phyloP scores from a whole-genome alignment of 92 coral and sea anemone species.

The Porites evermanni region DNA sequence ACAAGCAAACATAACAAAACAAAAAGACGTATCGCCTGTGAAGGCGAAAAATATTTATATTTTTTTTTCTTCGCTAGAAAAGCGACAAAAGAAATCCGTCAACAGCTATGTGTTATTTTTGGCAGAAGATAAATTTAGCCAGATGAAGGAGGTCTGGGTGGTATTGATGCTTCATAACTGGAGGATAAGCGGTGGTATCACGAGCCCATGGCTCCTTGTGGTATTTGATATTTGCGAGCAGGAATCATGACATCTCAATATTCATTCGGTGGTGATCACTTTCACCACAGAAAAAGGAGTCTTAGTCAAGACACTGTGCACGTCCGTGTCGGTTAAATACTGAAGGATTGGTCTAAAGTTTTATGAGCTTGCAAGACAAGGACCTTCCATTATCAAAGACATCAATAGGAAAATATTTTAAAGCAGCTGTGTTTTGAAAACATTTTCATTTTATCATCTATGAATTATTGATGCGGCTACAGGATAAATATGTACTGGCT shows the following conservation, averaged over 20 bases:
- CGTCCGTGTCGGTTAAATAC: conserved; percentile 34
- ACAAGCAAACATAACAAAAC: not conserved
- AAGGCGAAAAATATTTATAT: conserved; percentile 28
- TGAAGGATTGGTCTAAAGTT: conserved; percentile 20
- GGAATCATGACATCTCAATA: conserved; percentile 20
- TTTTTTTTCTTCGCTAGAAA: conserved; percentile 25
- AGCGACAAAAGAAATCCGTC: conserved; percentile 51
- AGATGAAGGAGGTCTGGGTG: conserved; percentile 15
- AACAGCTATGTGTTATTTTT: conserved; percentile 27
- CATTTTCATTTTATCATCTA: conserved; percentile 88
- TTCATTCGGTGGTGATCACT: conserved; percentile 30
- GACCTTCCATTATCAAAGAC: conserved; percentile 71
- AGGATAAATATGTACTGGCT: conserved; percentile 83
- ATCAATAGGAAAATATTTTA: conserved; percentile 77
- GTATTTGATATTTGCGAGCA: conserved; percentile 25
- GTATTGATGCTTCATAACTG: not conserved
- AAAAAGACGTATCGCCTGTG: conserved; percentile 6
- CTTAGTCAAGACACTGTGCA: conserved; percentile 34
- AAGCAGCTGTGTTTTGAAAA: conserved; percentile 96
- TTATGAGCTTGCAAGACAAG: conserved; percentile 26
- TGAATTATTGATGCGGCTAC: conserved; percentile 85
- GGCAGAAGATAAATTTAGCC: conserved; percentile 31
- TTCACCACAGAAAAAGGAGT: conserved; percentile 36
- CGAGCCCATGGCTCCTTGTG: not conserved
- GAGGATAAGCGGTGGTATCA: conserved; percentile 23